Conservation (phyloP, 2,113 vertebrate species). For the Lagopus leucura region DNA sequence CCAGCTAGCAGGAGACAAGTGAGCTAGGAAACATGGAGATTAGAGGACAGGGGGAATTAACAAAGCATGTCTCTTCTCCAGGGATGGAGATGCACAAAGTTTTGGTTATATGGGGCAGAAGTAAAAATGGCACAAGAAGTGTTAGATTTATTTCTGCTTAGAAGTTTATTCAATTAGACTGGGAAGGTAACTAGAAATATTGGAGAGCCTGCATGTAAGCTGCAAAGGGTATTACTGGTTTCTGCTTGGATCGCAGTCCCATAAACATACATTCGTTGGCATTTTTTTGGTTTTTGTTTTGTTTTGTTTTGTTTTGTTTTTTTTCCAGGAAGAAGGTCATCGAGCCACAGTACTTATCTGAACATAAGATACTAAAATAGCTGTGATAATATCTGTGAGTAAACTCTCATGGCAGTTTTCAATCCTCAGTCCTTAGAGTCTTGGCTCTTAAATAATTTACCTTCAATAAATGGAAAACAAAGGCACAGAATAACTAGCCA, state of each 20-base stretch:
- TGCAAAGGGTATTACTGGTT: neutral
- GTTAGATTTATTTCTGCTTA: neutral
- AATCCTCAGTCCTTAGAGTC: neutral
- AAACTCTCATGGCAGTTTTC: neutral
- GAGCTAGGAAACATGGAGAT: rapidly evolving
- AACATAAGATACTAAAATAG: neutral
- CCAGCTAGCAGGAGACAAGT: rapidly evolving
- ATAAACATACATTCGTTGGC: rapidly evolving
- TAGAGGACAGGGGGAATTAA: rapidly evolving
- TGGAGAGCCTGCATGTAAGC: neutral
- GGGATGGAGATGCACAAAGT: neutral
- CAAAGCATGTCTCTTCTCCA: neutral
- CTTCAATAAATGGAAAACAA: neutral
- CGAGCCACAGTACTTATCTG: neutral
- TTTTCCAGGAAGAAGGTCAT: neutral
- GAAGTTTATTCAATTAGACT: neutral
- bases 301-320: neutral
- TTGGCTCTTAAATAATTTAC: neutral
- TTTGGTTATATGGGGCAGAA: neutral
- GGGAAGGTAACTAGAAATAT: neutral
- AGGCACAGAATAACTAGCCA: neutral
- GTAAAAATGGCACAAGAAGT: neutral
- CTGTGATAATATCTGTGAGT: neutral
- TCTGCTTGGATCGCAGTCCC: neutral
- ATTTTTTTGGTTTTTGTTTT: neutral